Evolutionary conservation across 1,140 invertebrate genomes (phyloP).

Genomic region (Oncopodura yosiiana): DNA sequence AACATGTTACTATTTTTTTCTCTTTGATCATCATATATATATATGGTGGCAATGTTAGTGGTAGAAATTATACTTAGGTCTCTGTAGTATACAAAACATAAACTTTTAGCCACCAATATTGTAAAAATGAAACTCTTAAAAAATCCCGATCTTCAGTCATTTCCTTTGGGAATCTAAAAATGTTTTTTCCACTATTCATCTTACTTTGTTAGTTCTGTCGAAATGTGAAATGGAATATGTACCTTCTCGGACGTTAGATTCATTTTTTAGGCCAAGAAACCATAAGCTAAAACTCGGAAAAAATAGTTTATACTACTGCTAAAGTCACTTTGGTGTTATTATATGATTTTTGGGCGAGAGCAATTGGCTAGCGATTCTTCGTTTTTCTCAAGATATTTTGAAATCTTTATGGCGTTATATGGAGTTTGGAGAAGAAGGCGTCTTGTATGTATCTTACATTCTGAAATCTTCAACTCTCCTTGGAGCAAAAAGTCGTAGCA

Average conservation of each 20-base stretch:
- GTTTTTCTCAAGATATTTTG: no score
- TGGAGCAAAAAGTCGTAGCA: neutral
- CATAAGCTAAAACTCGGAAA: no score
- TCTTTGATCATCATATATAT: neutral
- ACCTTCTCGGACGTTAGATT: neutral
- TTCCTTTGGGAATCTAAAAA: neutral
- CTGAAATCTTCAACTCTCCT: neutral
- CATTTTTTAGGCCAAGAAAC: neutral
- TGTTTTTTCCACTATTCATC: constrained; percentile 15
- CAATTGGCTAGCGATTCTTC: no score
- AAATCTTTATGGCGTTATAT: no score
- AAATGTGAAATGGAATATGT: neutral
- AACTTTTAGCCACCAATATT: no score
- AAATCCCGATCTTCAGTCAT: constrained; percentile 8
- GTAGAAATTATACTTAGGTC: neutral
- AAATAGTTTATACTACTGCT: no score
- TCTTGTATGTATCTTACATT: no score
- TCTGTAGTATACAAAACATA: neutral
- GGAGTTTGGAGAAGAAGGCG: no score
- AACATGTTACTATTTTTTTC: neutral
- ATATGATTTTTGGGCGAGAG: no score
- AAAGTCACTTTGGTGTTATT: no score
- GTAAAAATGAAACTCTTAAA: no score
- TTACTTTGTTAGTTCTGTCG: constrained; percentile 11
- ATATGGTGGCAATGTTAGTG: neutral